Base-by-base conservation (phyloP, 2,797 vertebrate genomes). In the Cuniculus paca region DNA sequence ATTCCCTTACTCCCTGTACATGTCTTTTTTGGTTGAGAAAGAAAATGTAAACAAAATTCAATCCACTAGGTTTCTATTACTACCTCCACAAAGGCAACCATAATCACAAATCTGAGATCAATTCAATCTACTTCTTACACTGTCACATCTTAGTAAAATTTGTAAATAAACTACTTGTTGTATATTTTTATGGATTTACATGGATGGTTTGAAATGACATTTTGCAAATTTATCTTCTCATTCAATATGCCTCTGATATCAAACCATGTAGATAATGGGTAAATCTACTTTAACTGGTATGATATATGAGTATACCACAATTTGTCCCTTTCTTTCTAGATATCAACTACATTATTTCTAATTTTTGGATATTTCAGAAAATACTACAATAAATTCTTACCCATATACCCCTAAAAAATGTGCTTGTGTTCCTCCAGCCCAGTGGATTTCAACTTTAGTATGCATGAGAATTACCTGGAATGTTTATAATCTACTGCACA, bases 271-370 rank as follows among this genome's bases (percentile, higher is more conserved):
- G 26, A 48, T n/a, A 89, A 50, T 3, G 88, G 22, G 31, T 63
- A 81, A 91, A 79, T 74, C 86, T 60, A 86, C 83, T 92, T 92
- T 79, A 85, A 95, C 22, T 80, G 7, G 16, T 86, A 14, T 16
- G 42, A 48, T 20, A 89, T 34, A 95, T 68, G 50, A 95, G 68
- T 77, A 91, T 26, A n/a, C 1, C 45, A 95, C 9, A 42, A 52
- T 50, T 68, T 81, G 68, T 74, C 19, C 39, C 72, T 95, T 95
- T 42, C 58, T 90, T 95, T 72, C 82, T 84, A 45, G 75, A 91
- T 12, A 86, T 42, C 56, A 83, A 85, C 39, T 82, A 36, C 9
- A 77, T 63, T 92, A 91, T 68, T 86, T 50, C 45, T 88, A 83
- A 79, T 39, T 61, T 36, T 60, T 42, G 54, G 3, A 13, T 80